A percentile compares a stretch with the other conserved stretches of the same genome.
Evolutionary conservation across 2,797 vertebrate species (phyloP).

Genomic region (Sylvilagus floridanus): DNA sequence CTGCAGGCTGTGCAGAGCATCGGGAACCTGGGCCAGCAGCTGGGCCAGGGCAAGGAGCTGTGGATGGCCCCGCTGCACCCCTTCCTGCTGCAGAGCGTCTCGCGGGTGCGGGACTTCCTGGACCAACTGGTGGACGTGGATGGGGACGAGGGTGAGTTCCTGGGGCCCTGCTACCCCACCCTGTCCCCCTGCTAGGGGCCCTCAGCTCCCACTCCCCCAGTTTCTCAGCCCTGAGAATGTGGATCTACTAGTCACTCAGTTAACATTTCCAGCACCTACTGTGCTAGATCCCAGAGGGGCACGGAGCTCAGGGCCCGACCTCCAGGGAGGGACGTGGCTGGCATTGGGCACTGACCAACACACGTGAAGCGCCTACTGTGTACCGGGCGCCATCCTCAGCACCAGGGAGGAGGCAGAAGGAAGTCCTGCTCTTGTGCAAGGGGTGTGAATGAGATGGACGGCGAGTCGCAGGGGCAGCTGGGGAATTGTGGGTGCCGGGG

Average conservation of each 20-base stretch:
- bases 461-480: background rate
- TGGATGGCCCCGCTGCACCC: slow-evolving; percentile 95
- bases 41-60: slow-evolving; percentile 95
- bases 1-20: slow-evolving; percentile 94
- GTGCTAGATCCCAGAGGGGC: background rate
- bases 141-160: slow-evolving; percentile 89
- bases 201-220: background rate
- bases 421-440: background rate
- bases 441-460: background rate
- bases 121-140: slow-evolving; percentile 93
- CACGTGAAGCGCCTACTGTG: rapidly evolving
- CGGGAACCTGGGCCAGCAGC: slow-evolving; percentile 95
- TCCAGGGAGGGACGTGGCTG: background rate
- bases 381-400: background rate
- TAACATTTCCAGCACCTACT: background rate
- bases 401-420: background rate
- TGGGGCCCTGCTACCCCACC: too few relatives aligned
- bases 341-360: rapidly evolving
- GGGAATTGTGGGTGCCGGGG: background rate
- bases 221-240: background rate
- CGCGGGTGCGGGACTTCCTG: slow-evolving; percentile 92
- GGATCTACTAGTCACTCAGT: background rate
- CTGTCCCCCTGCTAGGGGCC: background rate
- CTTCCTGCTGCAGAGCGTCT: slow-evolving; percentile 92
- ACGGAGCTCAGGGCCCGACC: background rate